These are phyloP conservation scores for Cryptotermes secundus DNA, from an alignment of 1,140 invertebrate species.

Conservation along the genomic window DNA sequence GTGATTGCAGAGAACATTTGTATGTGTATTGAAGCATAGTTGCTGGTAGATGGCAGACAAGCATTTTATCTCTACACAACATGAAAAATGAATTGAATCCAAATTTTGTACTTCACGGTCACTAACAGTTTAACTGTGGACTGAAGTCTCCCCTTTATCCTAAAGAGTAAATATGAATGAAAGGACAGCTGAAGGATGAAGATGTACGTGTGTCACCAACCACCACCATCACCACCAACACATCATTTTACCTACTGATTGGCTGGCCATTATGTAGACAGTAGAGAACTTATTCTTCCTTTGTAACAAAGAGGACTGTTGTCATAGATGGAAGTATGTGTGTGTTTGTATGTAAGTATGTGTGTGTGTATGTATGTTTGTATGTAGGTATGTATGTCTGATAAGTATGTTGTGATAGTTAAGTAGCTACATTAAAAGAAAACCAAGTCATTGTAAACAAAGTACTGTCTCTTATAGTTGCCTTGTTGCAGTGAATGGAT, in stretches of 20 bases:
- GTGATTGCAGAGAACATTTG: neutral
- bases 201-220: neutral
- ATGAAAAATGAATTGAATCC: neutral
- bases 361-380: slow-evolving; percentile 21
- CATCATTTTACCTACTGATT: slow-evolving; percentile 1
- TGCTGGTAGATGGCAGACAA: neutral
- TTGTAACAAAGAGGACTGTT: slow-evolving; percentile 7
- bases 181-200: neutral
- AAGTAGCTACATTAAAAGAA: slow-evolving; percentile 32
- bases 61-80: neutral
- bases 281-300: slow-evolving; percentile 16
- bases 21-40: neutral
- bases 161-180: neutral
- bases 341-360: neutral
- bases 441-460: slow-evolving; percentile 35
- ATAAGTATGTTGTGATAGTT: slow-evolving; percentile 36
- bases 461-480: slow-evolving; percentile 38
- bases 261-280: neutral
- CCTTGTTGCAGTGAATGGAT: slow-evolving; percentile 36
- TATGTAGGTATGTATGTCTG: slow-evolving; percentile 5
- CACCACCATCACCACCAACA: neutral
- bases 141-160: neutral
- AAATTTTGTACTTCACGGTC: neutral
- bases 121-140: neutral
- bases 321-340: neutral